Percentiles rank a stretch among this genome's conserved stretches.
Evolutionary conservation across 2,113 vertebrate genomes (phyloP).

Genomic region (Neoarius graeffei): DNA sequence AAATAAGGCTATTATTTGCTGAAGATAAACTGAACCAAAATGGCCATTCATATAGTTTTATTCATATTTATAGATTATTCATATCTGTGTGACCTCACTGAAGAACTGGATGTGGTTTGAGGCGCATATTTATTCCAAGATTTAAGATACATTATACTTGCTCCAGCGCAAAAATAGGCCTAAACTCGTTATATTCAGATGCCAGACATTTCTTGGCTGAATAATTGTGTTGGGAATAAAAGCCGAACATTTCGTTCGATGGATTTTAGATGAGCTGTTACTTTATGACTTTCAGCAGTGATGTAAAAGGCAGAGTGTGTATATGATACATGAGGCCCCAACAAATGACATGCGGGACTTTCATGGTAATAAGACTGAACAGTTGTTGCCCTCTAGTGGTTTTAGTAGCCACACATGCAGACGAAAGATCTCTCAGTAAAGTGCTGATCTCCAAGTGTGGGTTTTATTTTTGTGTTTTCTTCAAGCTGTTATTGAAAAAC

Average conservation of each 20-base stretch:
- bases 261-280: neutral
- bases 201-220: neutral
- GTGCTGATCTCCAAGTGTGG: too few species aligned
- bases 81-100: neutral
- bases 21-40: neutral
- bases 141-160: neutral
- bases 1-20: too few species aligned
- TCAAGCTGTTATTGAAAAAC: neutral
- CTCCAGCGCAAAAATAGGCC: neutral
- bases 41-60: neutral
- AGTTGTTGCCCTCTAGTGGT: slow-evolving; percentile 45
- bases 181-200: neutral
- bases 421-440: neutral
- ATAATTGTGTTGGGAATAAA: neutral
- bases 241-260: neutral
- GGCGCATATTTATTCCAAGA: neutral
- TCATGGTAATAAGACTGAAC: neutral
- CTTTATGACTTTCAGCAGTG: neutral
- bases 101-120: neutral
- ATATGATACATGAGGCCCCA: neutral
- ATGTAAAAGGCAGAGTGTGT: neutral
- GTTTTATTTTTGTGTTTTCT: neutral
- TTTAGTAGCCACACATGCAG: neutral
- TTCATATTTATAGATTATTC: neutral
- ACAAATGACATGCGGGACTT: neutral